Evolutionary conservation across 2,888 invertebrate species (phyloP).

Genomic region (Lampropteryx suffumata): DNA sequence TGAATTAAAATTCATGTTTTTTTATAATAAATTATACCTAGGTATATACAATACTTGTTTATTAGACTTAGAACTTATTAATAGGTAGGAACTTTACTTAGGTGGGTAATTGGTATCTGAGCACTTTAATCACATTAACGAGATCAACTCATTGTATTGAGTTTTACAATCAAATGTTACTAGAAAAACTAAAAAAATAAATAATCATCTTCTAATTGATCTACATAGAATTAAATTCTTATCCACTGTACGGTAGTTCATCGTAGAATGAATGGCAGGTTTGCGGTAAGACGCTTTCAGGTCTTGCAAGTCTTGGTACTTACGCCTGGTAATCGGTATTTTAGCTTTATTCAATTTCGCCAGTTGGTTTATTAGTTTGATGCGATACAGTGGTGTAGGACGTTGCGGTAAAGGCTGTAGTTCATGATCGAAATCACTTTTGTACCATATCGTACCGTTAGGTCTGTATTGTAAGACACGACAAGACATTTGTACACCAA

Average conservation of each 20-base stretch:
- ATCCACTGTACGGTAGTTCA: no score
- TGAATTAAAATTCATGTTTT: neutral
- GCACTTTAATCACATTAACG: no score
- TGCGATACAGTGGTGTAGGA: constrained; percentile 17
- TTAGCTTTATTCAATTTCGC: no score
- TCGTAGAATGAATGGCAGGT: constrained; percentile 20
- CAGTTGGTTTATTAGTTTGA: no score
- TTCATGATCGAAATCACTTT: constrained; percentile 8
- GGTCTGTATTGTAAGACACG: constrained; percentile 1
- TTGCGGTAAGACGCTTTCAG: constrained; percentile 16
- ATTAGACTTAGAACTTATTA: neutral
- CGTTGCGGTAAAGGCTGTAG: no score
- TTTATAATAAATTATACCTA: no score
- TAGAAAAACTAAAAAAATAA: neutral
- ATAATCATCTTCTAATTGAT: neutral
- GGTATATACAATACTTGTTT: no score
- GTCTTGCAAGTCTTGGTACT: constrained; percentile 20
- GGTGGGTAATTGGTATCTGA: neutral
- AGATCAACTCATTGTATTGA: neutral
- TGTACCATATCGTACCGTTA: constrained; percentile 5
- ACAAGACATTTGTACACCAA: constrained; percentile 15
- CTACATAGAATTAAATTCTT: constrained; percentile 1
- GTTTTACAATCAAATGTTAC: neutral
- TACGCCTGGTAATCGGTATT: no score
- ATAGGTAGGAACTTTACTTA: neutral